Percentiles rank a stretch among this genome's conserved stretches.
These are phyloP conservation scores for Pteronotus mesoamericanus DNA, from an alignment of 2,797 vertebrate species.

Conservation along the genomic window DNA sequence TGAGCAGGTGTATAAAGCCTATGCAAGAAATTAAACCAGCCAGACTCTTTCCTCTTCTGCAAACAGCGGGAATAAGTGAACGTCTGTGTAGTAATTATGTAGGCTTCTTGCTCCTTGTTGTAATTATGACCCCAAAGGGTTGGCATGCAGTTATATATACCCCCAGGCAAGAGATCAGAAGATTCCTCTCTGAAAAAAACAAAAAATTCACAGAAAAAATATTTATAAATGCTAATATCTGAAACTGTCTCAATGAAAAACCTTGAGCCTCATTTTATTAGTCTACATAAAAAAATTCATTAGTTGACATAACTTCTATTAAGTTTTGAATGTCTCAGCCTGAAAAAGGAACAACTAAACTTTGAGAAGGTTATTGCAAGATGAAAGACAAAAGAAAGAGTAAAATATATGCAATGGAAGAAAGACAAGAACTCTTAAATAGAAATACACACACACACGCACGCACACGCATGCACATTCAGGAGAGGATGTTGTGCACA, in stretches of 20 bases:
- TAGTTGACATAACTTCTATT: not conserved
- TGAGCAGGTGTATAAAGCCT: not conserved
- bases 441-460: too few species aligned
- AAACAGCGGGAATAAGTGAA: not conserved
- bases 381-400: not conserved
- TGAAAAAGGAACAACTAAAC: not conserved
- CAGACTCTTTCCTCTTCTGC: not conserved
- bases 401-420: not conserved
- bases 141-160: not conserved
- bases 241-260: not conserved
- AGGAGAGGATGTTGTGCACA: not conserved
- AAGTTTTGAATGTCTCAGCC: not conserved
- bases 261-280: not conserved
- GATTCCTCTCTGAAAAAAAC: not conserved
- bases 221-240: not conserved
- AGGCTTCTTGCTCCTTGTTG: not conserved
- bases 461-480: too few species aligned
- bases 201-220: not conserved
- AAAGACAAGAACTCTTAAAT: not conserved
- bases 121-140: not conserved
- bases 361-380: not conserved
- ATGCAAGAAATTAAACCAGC: not conserved
- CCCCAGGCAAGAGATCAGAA: not conserved
- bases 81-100: not conserved
- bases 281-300: not conserved